These are phyloP conservation scores for Nematostella vectensis DNA, from an alignment of 92 coral and sea anemone genomes.

Conservation along the genomic window DNA sequence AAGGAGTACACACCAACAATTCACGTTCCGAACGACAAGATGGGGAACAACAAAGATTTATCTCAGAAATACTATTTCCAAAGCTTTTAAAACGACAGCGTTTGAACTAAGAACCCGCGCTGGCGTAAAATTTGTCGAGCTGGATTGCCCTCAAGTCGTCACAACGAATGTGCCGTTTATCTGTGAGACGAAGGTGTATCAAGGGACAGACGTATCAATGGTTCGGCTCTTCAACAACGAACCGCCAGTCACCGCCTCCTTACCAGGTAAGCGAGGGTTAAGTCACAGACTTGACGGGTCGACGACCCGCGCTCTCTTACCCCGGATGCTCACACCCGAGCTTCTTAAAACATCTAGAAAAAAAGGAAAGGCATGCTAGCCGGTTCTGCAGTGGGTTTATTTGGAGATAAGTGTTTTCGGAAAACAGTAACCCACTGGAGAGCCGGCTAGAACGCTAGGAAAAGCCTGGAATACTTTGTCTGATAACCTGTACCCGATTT, in stretches of 20 bases:
- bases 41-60: slow-evolving; percentile 52
- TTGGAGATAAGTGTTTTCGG: too few species aligned
- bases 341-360: too few species aligned
- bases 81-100: slow-evolving; percentile 12
- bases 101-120: slow-evolving; percentile 26
- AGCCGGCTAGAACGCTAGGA: too few species aligned
- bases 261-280: slow-evolving; percentile 50
- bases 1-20: slow-evolving; percentile 4
- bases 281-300: too few species aligned
- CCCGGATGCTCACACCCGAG: too few species aligned
- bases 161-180: slow-evolving; percentile 24
- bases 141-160: slow-evolving; percentile 41
- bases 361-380: not conserved
- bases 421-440: too few species aligned
- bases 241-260: slow-evolving; percentile 8
- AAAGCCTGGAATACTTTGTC: too few species aligned
- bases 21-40: slow-evolving; percentile 26
- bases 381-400: not conserved
- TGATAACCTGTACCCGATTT: too few species aligned
- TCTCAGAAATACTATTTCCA: slow-evolving; percentile 13
- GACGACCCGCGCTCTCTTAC: too few species aligned
- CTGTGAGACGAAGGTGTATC: slow-evolving; percentile 46
- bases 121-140: slow-evolving; percentile 21
- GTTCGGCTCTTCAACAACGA: slow-evolving; percentile 39
- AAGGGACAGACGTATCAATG: slow-evolving; percentile 53